These are phyloP conservation scores for Fabriciana adippe DNA, from an alignment of 2,888 invertebrate genomes.

Conservation along the genomic window DNA sequence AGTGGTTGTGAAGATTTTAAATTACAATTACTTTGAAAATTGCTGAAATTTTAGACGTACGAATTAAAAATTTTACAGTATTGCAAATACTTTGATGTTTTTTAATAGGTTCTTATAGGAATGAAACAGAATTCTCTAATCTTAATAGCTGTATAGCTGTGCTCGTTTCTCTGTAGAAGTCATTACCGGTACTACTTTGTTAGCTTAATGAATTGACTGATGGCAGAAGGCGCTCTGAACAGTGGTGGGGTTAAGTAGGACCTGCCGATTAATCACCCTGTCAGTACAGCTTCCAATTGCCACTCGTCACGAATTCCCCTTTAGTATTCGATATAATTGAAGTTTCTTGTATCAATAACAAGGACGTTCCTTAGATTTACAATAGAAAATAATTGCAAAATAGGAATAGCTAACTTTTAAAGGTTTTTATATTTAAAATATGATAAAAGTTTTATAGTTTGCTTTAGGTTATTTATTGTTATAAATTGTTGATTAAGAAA, in stretches of 20 bases:
- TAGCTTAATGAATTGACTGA: slow-evolving; percentile 82
- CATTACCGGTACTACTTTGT: slow-evolving; percentile 80
- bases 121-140: slow-evolving; percentile 39
- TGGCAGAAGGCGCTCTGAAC: slow-evolving; percentile 75
- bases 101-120: slow-evolving; percentile 33
- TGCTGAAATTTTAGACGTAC: slow-evolving; percentile 1
- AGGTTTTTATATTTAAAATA: too few species aligned
- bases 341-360: slow-evolving; percentile 40
- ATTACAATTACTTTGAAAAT: slow-evolving; percentile 20
- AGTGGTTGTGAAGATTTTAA: slow-evolving; percentile 24
- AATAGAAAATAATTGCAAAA: slow-evolving; percentile 5
- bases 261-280: slow-evolving; percentile 80
- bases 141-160: slow-evolving; percentile 54
- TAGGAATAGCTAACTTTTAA: too few species aligned
- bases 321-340: slow-evolving; percentile 45
- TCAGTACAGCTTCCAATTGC: slow-evolving; percentile 77
- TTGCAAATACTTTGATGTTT: slow-evolving; percentile 29
- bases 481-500: too few species aligned
- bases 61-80: slow-evolving; percentile 11
- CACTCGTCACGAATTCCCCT: slow-evolving; percentile 72
- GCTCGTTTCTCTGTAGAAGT: slow-evolving; percentile 68
- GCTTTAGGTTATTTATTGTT: too few species aligned
- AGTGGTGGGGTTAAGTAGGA: slow-evolving; percentile 79
- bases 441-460: too few species aligned
- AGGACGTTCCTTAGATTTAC: slow-evolving; percentile 14